Evolutionary conservation across 2,113 vertebrate species (phyloP).

Genomic region (Galeopterus variegatus): DNA sequence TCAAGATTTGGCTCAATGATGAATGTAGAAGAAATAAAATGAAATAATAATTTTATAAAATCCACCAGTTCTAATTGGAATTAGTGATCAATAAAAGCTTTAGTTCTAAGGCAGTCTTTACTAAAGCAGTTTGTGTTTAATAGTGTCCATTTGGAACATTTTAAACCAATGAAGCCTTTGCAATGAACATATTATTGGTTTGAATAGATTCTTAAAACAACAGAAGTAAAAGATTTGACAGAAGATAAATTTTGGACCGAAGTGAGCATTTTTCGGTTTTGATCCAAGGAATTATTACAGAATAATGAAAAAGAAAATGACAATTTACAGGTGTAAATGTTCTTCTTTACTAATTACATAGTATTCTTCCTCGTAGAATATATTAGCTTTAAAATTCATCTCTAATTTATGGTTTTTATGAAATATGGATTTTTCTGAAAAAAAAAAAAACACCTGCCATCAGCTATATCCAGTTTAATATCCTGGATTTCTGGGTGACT

Average conservation of each 20-base stretch:
- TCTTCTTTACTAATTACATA: slow-evolving; percentile 72
- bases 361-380: slow-evolving; percentile 73
- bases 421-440: slow-evolving; percentile 85
- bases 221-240: slow-evolving; percentile 37
- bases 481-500: slow-evolving; percentile 85
- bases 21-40: slow-evolving; percentile 45
- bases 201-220: neutral
- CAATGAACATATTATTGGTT: neutral
- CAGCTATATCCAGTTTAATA: slow-evolving; percentile 81
- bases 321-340: slow-evolving; percentile 55
- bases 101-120: neutral
- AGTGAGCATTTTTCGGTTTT: neutral
- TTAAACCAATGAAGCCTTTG: neutral
- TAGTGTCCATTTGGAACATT: neutral
- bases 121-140: neutral
- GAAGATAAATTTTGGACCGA: neutral
- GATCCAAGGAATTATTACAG: slow-evolving; percentile 1
- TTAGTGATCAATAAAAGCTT: neutral
- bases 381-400: slow-evolving; percentile 73
- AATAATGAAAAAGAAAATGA: slow-evolving; percentile 15
- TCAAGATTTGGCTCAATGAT: slow-evolving; percentile 7
- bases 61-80: slow-evolving; percentile 17
- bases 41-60: slow-evolving; percentile 32
- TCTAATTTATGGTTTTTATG: slow-evolving; percentile 83
- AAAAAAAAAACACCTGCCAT: slow-evolving; percentile 86